Evolutionary conservation across 2,888 invertebrate species (phyloP).

Genomic region (Lithophane ornitopus): DNA sequence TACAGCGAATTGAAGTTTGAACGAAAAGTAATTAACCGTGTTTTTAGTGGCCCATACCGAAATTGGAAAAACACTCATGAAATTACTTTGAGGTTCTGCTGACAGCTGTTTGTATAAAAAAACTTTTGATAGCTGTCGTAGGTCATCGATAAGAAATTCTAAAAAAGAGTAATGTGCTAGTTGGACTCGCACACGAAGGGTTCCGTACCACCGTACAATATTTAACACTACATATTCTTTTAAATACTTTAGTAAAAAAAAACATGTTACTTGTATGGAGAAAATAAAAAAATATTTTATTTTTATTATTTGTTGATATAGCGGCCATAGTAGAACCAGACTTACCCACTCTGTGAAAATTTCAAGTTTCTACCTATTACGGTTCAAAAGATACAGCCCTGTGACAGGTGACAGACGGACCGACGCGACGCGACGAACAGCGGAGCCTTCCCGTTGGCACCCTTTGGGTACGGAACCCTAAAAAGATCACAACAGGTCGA

Average conservation of each 20-base stretch:
- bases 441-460: background rate
- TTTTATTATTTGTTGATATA: background rate
- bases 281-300: background rate
- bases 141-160: background rate
- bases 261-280: background rate
- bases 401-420: background rate
- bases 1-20: conserved; percentile 41
- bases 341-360: background rate
- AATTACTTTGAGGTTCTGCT: conserved; percentile 5
- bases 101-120: conserved; percentile 4
- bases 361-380: background rate
- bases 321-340: background rate
- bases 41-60: conserved; percentile 30
- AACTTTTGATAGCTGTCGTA: background rate
- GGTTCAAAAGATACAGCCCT: background rate
- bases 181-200: background rate
- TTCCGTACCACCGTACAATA: background rate
- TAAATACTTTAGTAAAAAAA: background rate
- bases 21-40: conserved; percentile 38
- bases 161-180: background rate
- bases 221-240: background rate
- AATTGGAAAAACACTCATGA: conserved; percentile 21
- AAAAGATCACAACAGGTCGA: background rate
- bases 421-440: background rate
- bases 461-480: background rate